Conservation (phyloP, 1,140 invertebrate species). For the Temnothorax longispinosus region DNA sequence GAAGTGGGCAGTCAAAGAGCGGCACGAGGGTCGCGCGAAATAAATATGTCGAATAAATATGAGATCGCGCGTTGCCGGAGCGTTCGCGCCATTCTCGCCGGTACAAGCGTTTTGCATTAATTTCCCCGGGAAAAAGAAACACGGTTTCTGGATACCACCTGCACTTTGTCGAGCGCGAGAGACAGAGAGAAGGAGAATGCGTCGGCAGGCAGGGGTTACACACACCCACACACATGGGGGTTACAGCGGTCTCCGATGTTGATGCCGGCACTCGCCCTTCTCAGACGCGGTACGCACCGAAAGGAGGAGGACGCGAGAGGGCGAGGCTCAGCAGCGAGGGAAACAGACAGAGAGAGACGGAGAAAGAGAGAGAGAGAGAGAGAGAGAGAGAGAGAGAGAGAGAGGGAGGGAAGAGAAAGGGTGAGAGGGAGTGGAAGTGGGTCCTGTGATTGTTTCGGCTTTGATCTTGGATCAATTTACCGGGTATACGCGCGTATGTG, state of each 20-base stretch:
- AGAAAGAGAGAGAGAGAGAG: background rate
- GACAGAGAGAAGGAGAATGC: constrained; percentile 29
- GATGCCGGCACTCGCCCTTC: constrained; percentile 31
- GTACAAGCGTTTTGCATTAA: constrained; percentile 70
- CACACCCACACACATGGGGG: background rate
- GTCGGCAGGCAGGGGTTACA: background rate
- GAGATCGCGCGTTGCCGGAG: constrained; percentile 52
- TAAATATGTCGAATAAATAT: constrained; percentile 74
- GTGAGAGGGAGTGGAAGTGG: constrained; percentile 72
- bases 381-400: background rate
- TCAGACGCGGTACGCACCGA: constrained; percentile 21
- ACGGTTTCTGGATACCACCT: constrained; percentile 45
- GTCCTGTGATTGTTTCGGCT: constrained; percentile 85
- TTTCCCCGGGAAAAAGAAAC: constrained; percentile 61
- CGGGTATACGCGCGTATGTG: constrained; percentile 80
- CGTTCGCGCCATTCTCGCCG: constrained; percentile 16
- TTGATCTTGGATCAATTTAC: constrained; percentile 86
- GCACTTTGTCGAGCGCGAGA: background rate
- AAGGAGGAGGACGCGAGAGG: constrained; percentile 40
- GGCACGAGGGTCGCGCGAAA: constrained; percentile 52
- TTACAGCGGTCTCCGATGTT: constrained; percentile 7
- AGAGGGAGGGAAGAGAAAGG: background rate
- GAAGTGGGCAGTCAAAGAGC: constrained; percentile 27
- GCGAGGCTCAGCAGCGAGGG: constrained; percentile 20
- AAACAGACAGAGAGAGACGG: background rate